phyloP scores from a whole-genome alignment of 2,797 vertebrate species.

The Lacerta agilis region DNA sequence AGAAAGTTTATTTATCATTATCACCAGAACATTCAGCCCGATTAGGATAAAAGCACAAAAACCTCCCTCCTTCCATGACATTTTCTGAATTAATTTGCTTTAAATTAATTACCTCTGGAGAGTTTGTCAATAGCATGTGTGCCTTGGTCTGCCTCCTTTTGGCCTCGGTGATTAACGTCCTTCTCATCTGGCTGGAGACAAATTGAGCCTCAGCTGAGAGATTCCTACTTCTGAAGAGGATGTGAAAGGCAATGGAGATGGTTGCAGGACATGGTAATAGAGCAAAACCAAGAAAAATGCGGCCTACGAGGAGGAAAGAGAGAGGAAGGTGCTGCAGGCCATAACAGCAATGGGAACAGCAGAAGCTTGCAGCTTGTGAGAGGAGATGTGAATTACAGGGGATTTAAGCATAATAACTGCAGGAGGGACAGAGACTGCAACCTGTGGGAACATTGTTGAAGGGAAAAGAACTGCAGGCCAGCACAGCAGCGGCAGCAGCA shows the following conservation, averaged over 20 bases:
- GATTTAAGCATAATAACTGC: constrained; percentile 18
- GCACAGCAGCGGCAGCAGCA: neutral
- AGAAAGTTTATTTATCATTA: neutral
- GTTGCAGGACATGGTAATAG: neutral
- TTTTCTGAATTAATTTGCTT: neutral
- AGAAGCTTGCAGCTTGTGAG: neutral
- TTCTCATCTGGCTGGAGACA: neutral
- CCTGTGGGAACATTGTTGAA: constrained; percentile 30
- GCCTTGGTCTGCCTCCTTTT: neutral
- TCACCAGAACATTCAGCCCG: neutral
- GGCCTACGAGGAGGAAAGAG: neutral
- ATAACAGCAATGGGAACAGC: neutral
- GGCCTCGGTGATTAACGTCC: neutral
- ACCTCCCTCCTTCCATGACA: neutral
- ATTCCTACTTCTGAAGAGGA: neutral
- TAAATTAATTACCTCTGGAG: constrained; percentile 23
- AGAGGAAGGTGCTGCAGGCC: neutral
- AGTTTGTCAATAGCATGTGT: neutral
- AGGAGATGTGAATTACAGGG: constrained; percentile 13
- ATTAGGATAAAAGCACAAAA: neutral
- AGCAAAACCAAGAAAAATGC: neutral
- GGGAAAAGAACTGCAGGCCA: constrained; percentile 22
- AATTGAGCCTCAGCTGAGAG: neutral
- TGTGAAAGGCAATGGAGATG: neutral
- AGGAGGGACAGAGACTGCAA: constrained; percentile 26